Conservation (phyloP, 2,888 invertebrate genomes). For the Cerastis rubricosa region DNA sequence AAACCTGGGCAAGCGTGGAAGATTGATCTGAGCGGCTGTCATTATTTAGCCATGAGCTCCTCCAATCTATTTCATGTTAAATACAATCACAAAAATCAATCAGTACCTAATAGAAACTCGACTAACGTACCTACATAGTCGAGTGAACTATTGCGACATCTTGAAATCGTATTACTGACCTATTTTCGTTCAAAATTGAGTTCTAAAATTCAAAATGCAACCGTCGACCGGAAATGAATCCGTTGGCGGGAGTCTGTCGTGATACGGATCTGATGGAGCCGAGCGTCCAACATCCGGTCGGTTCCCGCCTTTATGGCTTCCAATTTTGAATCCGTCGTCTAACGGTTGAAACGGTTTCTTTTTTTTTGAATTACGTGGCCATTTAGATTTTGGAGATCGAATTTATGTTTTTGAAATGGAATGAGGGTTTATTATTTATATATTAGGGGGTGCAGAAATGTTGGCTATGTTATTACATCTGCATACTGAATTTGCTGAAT, state of each 20-base stretch:
- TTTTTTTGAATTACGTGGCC: slow-evolving; percentile 65
- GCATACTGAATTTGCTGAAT: neutral
- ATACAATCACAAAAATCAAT: slow-evolving; percentile 7
- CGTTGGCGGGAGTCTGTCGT: slow-evolving; percentile 86
- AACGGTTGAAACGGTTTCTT: slow-evolving; percentile 59
- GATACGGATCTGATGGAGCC: slow-evolving; percentile 89
- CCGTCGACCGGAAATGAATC: slow-evolving; percentile 89
- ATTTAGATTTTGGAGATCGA: slow-evolving; percentile 40
- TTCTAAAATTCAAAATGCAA: slow-evolving; percentile 88
- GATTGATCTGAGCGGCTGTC: neutral
- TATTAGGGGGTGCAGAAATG: neutral
- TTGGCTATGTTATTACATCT: neutral
- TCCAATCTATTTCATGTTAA: neutral
- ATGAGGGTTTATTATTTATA: neutral
- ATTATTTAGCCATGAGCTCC: too few relatives aligned
- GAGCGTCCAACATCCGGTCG: slow-evolving; percentile 86
- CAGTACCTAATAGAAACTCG: neutral
- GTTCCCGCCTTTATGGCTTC: slow-evolving; percentile 88
- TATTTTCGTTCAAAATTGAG: slow-evolving; percentile 77
- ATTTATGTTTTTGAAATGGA: slow-evolving; percentile 29
- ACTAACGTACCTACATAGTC: slow-evolving; percentile 48
- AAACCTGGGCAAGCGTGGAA: neutral
- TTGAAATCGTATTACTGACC: slow-evolving; percentile 76
- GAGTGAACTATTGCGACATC: slow-evolving; percentile 65
- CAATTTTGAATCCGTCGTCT: slow-evolving; percentile 83